phyloP scores from a whole-genome alignment of 2,888 invertebrate species.

The Diachrysia chrysitis region DNA sequence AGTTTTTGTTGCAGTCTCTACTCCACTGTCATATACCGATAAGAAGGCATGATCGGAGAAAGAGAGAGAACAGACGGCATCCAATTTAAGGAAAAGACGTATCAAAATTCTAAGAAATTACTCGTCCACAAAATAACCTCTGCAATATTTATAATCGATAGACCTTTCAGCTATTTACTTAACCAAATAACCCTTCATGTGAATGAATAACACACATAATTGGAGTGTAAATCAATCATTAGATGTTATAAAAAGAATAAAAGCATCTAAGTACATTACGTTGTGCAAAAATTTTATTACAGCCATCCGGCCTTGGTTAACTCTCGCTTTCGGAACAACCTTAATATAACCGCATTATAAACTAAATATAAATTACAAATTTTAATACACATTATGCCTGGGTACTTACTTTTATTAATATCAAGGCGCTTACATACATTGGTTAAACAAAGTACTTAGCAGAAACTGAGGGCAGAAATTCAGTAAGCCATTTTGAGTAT shows the following conservation, averaged over 20 bases:
- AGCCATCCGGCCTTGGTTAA: conserved; percentile 62
- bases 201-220: conserved; percentile 2
- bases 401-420: no score
- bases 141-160: no score
- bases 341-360: conserved; percentile 48
- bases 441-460: neutral
- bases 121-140: no score
- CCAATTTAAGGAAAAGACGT: no score
- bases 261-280: conserved; percentile 26
- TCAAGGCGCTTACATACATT: neutral
- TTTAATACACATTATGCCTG: neutral
- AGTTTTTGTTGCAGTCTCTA: no score
- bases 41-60: no score
- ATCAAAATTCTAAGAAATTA: no score
- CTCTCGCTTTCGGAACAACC: conserved; percentile 66
- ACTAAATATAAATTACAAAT: conserved; percentile 35
- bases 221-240: conserved; percentile 7
- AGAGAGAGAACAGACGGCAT: no score
- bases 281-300: conserved; percentile 50
- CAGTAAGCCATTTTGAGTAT: neutral
- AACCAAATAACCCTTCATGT: no score
- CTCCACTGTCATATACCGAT: no score
- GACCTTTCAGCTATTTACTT: no score
- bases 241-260: conserved; percentile 29
- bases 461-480: neutral